Conservation (phyloP, 2,113 vertebrate genomes). For the Anser brachyrhynchus region DNA sequence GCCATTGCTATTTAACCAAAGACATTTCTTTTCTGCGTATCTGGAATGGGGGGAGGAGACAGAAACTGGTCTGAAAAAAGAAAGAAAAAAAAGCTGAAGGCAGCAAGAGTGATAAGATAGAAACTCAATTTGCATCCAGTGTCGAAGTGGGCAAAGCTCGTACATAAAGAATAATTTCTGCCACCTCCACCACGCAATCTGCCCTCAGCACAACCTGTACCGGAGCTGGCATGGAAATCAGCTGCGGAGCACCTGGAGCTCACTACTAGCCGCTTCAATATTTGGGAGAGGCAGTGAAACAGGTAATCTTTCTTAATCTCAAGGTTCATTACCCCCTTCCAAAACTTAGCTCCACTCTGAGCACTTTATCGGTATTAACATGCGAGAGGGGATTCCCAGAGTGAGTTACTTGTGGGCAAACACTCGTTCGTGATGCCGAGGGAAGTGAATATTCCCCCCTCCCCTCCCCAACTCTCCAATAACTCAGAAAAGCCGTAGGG, state of each 20-base stretch:
- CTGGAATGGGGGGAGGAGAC: not conserved
- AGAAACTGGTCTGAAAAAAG: not conserved
- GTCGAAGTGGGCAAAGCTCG: not conserved
- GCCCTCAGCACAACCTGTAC: not conserved
- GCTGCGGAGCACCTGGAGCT: not conserved
- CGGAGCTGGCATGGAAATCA: accelerated
- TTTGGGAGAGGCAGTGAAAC: not conserved
- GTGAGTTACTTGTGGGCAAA: not conserved
- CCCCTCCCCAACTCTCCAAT: not conserved
- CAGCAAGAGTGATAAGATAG: not conserved
- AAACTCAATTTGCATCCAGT: slow-evolving; percentile 51
- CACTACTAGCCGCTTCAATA: not conserved
- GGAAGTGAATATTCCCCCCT: slow-evolving; percentile 3
- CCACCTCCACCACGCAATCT: not conserved
- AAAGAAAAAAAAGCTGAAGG: not conserved
- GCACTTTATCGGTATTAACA: not conserved
- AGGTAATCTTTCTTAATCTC: not conserved
- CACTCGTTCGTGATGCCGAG: accelerated
- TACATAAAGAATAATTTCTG: not conserved
- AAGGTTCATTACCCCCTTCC: not conserved
- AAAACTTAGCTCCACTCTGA: not conserved
- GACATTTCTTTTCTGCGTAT: not conserved
- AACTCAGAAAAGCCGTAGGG: slow-evolving; percentile 30
- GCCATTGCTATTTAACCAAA: not conserved
- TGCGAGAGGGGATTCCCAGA: slow-evolving; percentile 24